These are phyloP conservation scores for Leptarthrus brevirostris DNA, from an alignment of 2,888 invertebrate genomes.

Conservation along the genomic window DNA sequence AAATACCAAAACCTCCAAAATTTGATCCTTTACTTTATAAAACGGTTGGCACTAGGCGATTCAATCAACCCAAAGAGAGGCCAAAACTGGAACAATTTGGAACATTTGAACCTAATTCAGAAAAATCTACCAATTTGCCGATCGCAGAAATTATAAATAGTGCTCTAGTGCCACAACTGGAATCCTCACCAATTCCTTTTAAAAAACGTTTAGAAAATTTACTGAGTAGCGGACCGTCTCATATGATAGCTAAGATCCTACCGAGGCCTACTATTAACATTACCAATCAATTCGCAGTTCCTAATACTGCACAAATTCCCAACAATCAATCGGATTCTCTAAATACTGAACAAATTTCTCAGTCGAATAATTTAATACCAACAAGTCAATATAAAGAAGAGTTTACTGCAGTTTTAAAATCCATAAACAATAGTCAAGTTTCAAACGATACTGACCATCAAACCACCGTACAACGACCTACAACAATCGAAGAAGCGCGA, in stretches of 20 bases:
- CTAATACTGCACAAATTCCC: not conserved
- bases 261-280: not conserved
- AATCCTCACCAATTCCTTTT: slow-evolving; percentile 57
- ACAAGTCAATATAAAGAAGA: not conserved
- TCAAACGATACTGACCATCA: not conserved
- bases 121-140: not conserved
- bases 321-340: not conserved
- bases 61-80: slow-evolving; percentile 56
- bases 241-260: slow-evolving; percentile 55
- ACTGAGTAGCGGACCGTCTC: slow-evolving; percentile 62
- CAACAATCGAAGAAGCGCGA: slow-evolving; percentile 51
- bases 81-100: slow-evolving; percentile 57
- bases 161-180: slow-evolving; percentile 7
- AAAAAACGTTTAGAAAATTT: slow-evolving; percentile 63
- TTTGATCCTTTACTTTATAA: slow-evolving; percentile 64
- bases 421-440: not conserved
- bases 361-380: not conserved
- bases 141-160: not conserved
- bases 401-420: slow-evolving; percentile 11
- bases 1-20: slow-evolving; percentile 63
- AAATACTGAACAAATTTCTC: not conserved
- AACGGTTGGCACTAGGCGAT: slow-evolving; percentile 60
- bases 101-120: slow-evolving; percentile 4
- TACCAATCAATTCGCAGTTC: not conserved
- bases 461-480: not conserved